Conservation (phyloP, 2,888 invertebrate genomes). For the Holacanthella duospinosa region DNA sequence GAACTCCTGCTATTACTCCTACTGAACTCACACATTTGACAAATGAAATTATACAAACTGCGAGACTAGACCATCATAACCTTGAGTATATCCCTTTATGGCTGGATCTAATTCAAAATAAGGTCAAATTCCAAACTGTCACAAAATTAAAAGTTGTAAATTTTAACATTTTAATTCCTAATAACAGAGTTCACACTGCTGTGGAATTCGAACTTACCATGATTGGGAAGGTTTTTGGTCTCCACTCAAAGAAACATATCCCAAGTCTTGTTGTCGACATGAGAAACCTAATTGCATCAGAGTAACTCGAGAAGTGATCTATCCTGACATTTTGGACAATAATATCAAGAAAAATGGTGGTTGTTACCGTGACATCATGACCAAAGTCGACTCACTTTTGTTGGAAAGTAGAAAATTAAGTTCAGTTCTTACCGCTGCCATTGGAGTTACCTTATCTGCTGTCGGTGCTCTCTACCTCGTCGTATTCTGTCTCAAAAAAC, state of each 20-base stretch:
- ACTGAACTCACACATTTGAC: not conserved
- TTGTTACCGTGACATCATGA: not conserved
- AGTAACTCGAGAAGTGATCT: not conserved
- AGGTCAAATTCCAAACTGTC: constrained; percentile 8
- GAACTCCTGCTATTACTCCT: not conserved
- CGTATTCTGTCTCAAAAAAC: not conserved
- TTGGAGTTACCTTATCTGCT: not conserved
- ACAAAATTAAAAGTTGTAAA: not conserved
- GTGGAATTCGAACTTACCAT: constrained; percentile 20
- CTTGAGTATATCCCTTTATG: constrained; percentile 14
- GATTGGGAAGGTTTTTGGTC: constrained; percentile 27
- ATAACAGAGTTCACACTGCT: constrained; percentile 21
- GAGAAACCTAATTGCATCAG: not conserved
- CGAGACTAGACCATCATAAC: not conserved
- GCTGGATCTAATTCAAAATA: constrained; percentile 25
- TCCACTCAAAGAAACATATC: constrained; percentile 6
- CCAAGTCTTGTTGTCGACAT: constrained; percentile 19
- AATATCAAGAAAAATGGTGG: constrained; percentile 1
- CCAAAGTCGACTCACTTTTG: not conserved
- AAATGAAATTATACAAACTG: not conserved
- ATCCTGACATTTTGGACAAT: not conserved
- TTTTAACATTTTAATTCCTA: not conserved
- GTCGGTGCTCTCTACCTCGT: not conserved
- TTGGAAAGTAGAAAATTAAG: not conserved
- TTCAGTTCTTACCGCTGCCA: not conserved